phyloP scores from a whole-genome alignment of 2,113 vertebrate genomes.

The Trematocara zebra region DNA sequence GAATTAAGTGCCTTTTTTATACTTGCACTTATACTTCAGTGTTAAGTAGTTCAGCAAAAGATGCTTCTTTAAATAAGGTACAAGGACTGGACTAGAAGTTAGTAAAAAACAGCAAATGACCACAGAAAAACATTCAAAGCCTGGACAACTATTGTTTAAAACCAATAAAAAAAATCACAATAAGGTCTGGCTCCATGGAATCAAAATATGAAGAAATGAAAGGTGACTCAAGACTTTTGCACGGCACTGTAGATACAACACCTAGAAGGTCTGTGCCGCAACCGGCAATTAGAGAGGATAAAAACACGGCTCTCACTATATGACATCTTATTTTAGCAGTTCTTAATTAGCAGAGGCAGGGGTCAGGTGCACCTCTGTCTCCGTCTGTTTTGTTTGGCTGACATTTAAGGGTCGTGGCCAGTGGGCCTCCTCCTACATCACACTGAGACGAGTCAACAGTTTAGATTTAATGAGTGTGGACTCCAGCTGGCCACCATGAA shows the following conservation, averaged over 20 bases:
- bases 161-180: neutral
- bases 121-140: neutral
- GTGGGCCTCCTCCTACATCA: slow-evolving; percentile 40
- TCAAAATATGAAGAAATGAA: neutral
- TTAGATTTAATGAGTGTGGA: slow-evolving; percentile 67
- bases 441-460: slow-evolving; percentile 55
- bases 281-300: slow-evolving; percentile 25
- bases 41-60: neutral
- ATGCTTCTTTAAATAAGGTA: neutral
- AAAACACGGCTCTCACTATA: slow-evolving; percentile 9
- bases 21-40: neutral
- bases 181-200: neutral
- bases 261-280: neutral
- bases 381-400: slow-evolving; percentile 60
- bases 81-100: neutral
- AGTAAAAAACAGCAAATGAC: neutral
- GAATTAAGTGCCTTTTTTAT: neutral
- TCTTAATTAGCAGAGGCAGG: slow-evolving; percentile 54
- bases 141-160: neutral
- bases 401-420: slow-evolving; percentile 63
- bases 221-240: neutral
- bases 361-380: slow-evolving; percentile 53
- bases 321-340: slow-evolving; percentile 40
- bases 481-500: slow-evolving; percentile 62
- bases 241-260: neutral